A percentile compares a stretch with the other conserved stretches of the same genome.
Evolutionary conservation across 2,113 vertebrate species (phyloP).

Genomic region (Ia io): DNA sequence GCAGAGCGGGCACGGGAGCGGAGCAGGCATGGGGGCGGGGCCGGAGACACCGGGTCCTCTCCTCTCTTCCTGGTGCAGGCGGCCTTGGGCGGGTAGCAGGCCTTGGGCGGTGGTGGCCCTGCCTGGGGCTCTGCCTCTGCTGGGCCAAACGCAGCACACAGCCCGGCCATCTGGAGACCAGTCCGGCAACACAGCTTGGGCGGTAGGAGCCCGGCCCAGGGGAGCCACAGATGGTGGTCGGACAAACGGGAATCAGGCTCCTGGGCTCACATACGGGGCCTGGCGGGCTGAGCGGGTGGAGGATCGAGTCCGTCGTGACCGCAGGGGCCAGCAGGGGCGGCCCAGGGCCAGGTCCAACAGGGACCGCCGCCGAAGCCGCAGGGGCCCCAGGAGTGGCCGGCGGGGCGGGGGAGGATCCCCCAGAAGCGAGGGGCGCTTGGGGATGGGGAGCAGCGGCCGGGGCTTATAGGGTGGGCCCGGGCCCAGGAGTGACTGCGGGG

Average conservation of each 20-base stretch:
- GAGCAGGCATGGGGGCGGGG: not conserved
- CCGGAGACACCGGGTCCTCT: not conserved
- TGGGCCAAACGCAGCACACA: not conserved
- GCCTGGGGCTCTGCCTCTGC: not conserved
- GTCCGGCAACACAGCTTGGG: not conserved
- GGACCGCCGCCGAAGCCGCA: constrained; percentile 13
- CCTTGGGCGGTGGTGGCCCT: not conserved
- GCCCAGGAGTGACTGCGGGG: constrained; percentile 58
- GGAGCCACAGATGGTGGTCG: not conserved
- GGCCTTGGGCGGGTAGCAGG: no score
- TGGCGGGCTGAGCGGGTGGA: constrained; percentile 61
- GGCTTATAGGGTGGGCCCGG: constrained; percentile 51
- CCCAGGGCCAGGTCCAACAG: constrained; percentile 57
- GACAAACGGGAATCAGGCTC: constrained; percentile 35
- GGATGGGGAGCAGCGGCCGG: constrained; percentile 57
- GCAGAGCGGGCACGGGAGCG: not conserved
- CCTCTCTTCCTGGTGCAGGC: not conserved
- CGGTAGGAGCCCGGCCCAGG: not conserved
- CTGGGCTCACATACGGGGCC: constrained; percentile 67
- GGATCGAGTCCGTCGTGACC: constrained; percentile 66
- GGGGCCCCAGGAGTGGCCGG: constrained; percentile 60
- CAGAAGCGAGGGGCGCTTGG: constrained; percentile 59
- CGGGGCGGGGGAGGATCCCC: constrained; percentile 36
- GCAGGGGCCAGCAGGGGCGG: constrained; percentile 54
- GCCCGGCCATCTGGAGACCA: not conserved